phyloP scores from a whole-genome alignment of 2,113 vertebrate genomes.

The Phocoena sinus region DNA sequence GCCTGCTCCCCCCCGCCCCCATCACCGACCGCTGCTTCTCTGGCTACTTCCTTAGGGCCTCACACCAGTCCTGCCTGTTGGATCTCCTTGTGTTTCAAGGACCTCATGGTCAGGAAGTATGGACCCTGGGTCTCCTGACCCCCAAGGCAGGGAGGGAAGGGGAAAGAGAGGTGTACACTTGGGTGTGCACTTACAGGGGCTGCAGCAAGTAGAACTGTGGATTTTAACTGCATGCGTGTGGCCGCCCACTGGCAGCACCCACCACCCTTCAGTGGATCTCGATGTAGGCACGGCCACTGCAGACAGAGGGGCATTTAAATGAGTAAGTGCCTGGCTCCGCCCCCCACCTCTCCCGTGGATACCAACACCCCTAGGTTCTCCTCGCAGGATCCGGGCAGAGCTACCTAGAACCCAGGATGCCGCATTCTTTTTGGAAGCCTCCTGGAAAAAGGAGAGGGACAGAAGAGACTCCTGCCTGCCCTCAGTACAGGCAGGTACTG shows the following conservation, averaged over 20 bases:
- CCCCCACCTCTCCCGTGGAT: too few relatives aligned
- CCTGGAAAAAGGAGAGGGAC: neutral
- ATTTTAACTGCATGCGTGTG: neutral
- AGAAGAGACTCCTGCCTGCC: neutral
- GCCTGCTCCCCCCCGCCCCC: neutral
- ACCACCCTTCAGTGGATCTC: neutral
- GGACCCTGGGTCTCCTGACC: neutral
- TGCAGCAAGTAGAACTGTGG: neutral
- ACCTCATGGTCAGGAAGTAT: neutral
- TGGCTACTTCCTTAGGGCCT: neutral
- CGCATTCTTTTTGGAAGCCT: neutral
- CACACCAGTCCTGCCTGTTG: neutral
- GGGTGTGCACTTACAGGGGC: neutral
- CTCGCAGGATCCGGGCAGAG: neutral
- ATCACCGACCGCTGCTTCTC: neutral
- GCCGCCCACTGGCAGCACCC: neutral
- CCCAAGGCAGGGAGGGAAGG: neutral
- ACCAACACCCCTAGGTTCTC: neutral
- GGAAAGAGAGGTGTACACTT: too few relatives aligned
- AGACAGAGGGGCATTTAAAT: neutral
- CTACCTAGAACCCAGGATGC: neutral
- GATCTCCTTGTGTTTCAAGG: neutral
- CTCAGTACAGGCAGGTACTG: neutral
- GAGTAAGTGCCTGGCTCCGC: neutral
- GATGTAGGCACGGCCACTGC: neutral